phyloP scores from a whole-genome alignment of 2,888 invertebrate genomes.

The Odontomyia ornata region DNA sequence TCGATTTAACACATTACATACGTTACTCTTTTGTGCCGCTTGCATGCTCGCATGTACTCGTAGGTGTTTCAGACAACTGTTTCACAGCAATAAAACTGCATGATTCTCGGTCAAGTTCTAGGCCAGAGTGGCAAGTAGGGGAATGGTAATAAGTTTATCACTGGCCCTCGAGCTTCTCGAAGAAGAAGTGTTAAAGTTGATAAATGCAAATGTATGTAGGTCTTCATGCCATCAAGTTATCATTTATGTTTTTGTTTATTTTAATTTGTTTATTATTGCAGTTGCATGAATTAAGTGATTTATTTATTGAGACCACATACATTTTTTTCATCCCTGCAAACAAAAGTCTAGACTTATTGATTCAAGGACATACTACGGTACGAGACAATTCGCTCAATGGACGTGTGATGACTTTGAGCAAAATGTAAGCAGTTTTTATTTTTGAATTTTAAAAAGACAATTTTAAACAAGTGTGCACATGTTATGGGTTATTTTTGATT shows the following conservation, averaged over 20 bases:
- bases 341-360: too few relatives aligned
- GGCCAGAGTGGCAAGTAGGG: constrained; percentile 20
- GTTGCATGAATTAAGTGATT: background rate
- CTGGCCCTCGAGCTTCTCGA: background rate
- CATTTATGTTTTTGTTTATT: too few relatives aligned
- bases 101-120: constrained; percentile 39
- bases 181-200: background rate
- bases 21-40: background rate
- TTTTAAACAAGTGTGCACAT: too few relatives aligned
- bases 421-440: too few relatives aligned
- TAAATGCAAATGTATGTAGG: background rate
- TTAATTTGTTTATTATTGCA: background rate
- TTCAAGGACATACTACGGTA: too few relatives aligned
- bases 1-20: background rate
- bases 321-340: too few relatives aligned
- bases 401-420: too few relatives aligned
- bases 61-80: background rate
- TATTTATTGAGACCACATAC: too few relatives aligned
- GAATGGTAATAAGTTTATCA: background rate
- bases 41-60: constrained; percentile 3
- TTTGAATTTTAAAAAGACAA: too few relatives aligned
- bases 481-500: too few relatives aligned
- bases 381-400: too few relatives aligned
- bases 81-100: background rate
- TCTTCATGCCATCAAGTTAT: constrained; percentile 18